Conservation (phyloP, 2,888 invertebrate species). For the Endotricha flammealis region DNA sequence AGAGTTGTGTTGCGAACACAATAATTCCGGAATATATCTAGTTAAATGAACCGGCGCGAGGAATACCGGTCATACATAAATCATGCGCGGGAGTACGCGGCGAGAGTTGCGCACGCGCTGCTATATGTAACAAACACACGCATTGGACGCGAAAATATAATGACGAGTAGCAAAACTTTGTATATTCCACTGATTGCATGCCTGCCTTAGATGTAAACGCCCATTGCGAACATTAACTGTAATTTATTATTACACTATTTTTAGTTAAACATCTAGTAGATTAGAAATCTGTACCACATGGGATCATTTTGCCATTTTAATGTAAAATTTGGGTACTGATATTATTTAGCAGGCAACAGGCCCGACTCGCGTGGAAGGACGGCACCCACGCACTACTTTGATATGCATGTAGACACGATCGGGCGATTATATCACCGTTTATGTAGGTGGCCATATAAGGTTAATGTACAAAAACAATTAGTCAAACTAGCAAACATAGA, state of each 20-base stretch:
- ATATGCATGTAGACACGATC: constrained; percentile 41
- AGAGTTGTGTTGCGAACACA: constrained; percentile 52
- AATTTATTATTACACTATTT: no score
- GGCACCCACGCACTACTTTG: constrained; percentile 55
- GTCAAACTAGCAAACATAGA: constrained; percentile 16
- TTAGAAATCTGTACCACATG: no score
- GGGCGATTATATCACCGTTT: constrained; percentile 67
- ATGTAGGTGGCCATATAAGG: constrained; percentile 76
- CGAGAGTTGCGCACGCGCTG: constrained; percentile 47
- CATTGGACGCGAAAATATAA: constrained; percentile 18
- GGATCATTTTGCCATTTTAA: no score
- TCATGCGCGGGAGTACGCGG: constrained; percentile 49
- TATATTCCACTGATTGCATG: no score
- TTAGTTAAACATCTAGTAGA: no score
- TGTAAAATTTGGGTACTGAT: neutral
- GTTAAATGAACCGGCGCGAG: constrained; percentile 58
- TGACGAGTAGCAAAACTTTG: neutral
- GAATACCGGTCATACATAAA: constrained; percentile 65
- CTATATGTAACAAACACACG: constrained; percentile 41
- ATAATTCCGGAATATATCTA: constrained; percentile 68
- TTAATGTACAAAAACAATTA: constrained; percentile 60
- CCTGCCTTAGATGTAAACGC: no score
- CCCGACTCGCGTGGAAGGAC: constrained; percentile 51
- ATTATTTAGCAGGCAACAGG: neutral
- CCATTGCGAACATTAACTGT: no score